phyloP scores from a whole-genome alignment of 2,113 vertebrate genomes.

The Mystacornis crossleyi region DNA sequence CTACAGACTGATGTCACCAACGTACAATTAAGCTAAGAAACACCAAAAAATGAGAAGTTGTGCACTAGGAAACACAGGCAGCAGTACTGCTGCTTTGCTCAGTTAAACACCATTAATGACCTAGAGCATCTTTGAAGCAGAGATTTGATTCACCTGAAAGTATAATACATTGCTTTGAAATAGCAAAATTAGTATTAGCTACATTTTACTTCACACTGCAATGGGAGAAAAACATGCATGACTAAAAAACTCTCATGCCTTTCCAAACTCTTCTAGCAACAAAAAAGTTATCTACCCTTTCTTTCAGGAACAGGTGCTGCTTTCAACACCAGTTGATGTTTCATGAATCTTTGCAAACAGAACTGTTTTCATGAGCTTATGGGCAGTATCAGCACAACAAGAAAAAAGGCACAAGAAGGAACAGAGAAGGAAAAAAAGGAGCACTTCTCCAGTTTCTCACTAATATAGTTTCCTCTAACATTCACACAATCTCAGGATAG shows the following conservation, averaged over 20 bases:
- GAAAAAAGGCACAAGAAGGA: background rate
- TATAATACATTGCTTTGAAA: background rate
- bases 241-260: background rate
- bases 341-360: background rate
- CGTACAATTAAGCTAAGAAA: background rate
- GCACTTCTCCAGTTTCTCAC: background rate
- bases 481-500: background rate
- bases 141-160: background rate
- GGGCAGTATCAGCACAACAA: background rate
- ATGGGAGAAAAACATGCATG: background rate
- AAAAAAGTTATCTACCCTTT: background rate
- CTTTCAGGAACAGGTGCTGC: background rate
- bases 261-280: background rate
- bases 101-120: background rate
- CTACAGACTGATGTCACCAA: background rate
- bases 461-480: background rate
- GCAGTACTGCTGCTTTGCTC: background rate
- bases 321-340: background rate
- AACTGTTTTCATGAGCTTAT: background rate
- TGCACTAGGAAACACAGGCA: background rate
- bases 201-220: background rate
- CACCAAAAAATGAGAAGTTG: background rate
- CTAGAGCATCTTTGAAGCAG: background rate
- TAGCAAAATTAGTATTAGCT: background rate
- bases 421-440: background rate